A percentile compares a stretch with the other conserved stretches of the same genome.
Evolutionary conservation across 2,797 vertebrate species (phyloP).

Genomic region (Coccyzus lansbergi): DNA sequence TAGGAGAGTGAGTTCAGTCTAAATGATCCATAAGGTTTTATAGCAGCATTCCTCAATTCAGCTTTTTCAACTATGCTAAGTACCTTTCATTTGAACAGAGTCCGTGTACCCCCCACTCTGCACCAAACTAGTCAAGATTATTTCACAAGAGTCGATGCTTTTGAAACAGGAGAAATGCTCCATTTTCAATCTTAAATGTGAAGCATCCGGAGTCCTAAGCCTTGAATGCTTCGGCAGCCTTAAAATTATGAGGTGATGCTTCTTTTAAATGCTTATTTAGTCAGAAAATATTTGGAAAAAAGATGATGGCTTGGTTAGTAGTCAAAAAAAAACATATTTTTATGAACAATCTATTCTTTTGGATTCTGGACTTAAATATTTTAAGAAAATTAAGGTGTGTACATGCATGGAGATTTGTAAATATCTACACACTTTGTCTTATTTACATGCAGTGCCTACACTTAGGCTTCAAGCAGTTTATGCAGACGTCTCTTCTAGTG

Average conservation of each 20-base stretch:
- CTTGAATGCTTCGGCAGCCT: neutral
- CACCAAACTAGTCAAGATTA: neutral
- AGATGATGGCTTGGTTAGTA: neutral
- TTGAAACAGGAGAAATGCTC: neutral
- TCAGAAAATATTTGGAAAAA: neutral
- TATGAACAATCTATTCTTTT: neutral
- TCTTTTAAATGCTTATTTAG: neutral
- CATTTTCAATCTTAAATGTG: neutral
- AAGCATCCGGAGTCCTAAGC: neutral
- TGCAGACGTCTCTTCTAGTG: neutral
- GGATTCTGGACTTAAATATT: neutral
- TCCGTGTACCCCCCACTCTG: neutral
- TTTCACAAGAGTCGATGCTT: neutral
- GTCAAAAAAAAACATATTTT: neutral
- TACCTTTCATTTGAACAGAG: neutral
- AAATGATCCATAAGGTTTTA: neutral
- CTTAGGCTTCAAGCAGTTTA: neutral
- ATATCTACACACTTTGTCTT: neutral
- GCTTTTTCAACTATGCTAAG: neutral
- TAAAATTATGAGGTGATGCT: neutral
- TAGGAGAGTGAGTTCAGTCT: neutral
- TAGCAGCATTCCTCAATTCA: neutral
- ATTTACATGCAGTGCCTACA: neutral
- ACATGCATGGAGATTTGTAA: neutral
- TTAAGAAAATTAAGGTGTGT: neutral